Evolutionary conservation across 2,797 vertebrate genomes (phyloP), one percentile per base, ranked within the genome.

Genomic region (Hephaestus fuliginosus): DNA sequence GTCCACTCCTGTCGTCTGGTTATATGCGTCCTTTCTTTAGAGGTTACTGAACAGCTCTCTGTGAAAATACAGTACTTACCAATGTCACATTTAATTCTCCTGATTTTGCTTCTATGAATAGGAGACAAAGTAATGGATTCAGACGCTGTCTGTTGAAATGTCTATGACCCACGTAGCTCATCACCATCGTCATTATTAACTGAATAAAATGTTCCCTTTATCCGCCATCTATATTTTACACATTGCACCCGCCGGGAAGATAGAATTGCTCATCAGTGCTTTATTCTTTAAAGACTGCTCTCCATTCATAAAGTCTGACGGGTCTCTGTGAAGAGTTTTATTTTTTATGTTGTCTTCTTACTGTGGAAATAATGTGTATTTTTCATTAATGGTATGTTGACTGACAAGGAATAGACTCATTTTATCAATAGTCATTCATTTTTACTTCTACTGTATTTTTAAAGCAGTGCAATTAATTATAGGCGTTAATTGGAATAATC

Each of bases 141-240:
- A 63, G 46, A 60, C 8, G 7, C 55, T 13, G 43, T 70, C n/a
- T 51, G 44, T 18, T 48, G 72, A 77, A 74, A 76, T 69, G 22
- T 75, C 70, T 82, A 66, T 70, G 73, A 79, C 69, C 79, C 57
- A 22, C 3, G 41, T 57, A 46, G 44, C 61, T 84, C 76, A 67
- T 78, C 55, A 80, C 10, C 60, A 58, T 74, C 43, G 28, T 62
- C 43, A 43, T 80, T 62, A 74, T 82, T 68, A 53, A 70, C 79
- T 53, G 28, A 74, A 77, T 48, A 4, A 4, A 85, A 74, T 41
- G 60, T 67, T 63, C 56, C 28, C 14, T 83, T 75, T 28, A 63
- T 77, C 17, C 51, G 39, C 28, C 30, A 43, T 57, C 22, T 7
- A 49, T 72, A 77, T 80, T 73, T 80, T 30, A 61, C 53, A 72